Conservation (phyloP, 2,797 vertebrate genomes). For the Lagodon rhomboides region DNA sequence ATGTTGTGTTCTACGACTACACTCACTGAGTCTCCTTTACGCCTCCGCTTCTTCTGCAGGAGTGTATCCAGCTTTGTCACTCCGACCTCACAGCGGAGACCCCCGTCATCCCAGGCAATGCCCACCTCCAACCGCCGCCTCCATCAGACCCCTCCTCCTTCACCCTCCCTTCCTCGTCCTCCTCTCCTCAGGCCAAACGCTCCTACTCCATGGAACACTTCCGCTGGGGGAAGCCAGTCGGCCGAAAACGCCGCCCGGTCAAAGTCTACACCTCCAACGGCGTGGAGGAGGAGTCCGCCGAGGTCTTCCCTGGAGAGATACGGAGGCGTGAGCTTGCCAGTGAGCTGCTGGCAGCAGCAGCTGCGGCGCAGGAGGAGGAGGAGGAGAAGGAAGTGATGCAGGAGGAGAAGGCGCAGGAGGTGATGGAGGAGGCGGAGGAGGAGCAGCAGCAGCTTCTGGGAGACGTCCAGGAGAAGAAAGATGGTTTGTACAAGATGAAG, state of each 20-base stretch:
- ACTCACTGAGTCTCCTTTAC: too few species aligned
- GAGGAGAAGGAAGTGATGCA: constrained; percentile 36
- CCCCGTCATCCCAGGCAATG: constrained; percentile 79
- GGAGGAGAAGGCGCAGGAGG: constrained; percentile 19
- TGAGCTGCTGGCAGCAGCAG: too few species aligned
- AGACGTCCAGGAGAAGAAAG: constrained; percentile 75
- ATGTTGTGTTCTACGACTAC: too few species aligned
- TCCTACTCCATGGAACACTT: constrained; percentile 98
- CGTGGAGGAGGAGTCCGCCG: constrained; percentile 85
- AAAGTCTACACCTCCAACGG: constrained; percentile 89
- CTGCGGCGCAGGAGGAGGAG: too few species aligned
- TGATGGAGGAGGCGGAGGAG: constrained; percentile 11
- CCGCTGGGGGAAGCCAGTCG: constrained; percentile 95
- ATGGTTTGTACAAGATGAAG: constrained; percentile 84
- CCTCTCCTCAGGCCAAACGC: constrained; percentile 83
- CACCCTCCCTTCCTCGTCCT: constrained; percentile 42
- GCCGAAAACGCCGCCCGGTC: constrained; percentile 90
- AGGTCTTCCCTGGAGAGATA: constrained; percentile 86
- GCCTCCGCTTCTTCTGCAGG: constrained; percentile 72
- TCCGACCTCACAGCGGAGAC: constrained; percentile 82
- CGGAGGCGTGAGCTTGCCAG: constrained; percentile 75
- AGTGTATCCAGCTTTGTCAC: constrained; percentile 87
- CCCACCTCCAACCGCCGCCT: constrained; percentile 70
- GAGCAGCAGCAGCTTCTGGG: constrained; percentile 4
- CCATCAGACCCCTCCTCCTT: constrained; percentile 34